Evolutionary conservation across 2,888 invertebrate genomes (phyloP).

Genomic region (Drosophila rellima): DNA sequence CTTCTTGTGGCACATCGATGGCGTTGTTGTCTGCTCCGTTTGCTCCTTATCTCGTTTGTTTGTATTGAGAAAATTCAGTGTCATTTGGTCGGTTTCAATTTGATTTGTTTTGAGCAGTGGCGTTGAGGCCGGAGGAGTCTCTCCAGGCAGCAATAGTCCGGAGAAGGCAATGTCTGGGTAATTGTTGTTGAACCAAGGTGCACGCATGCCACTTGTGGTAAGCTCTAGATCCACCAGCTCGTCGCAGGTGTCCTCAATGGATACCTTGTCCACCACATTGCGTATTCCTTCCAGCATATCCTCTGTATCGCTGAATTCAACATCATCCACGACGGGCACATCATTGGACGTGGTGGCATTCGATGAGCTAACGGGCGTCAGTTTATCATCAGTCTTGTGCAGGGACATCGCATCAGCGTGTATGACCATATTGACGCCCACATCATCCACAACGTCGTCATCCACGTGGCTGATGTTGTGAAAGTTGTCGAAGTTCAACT

Average conservation of each 20-base stretch:
- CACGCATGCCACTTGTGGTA: constrained; percentile 72
- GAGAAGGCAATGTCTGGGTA: constrained; percentile 76
- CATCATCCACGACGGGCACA: constrained; percentile 79
- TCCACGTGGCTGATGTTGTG: constrained; percentile 64
- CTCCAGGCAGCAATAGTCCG: constrained; percentile 66
- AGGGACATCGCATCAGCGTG: constrained; percentile 55
- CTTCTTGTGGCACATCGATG: constrained; percentile 39
- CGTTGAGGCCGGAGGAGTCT: constrained; percentile 54
- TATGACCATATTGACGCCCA: constrained; percentile 70
- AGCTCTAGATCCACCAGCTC: constrained; percentile 83
- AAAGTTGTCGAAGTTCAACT: constrained; percentile 83
- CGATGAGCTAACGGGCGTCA: constrained; percentile 38
- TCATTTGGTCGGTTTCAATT: constrained; percentile 43
- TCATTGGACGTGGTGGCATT: constrained; percentile 31
- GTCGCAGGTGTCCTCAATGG: constrained; percentile 85
- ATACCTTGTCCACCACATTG: constrained; percentile 89
- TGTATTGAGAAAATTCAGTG: constrained; percentile 53
- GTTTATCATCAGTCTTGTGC: constrained; percentile 52
- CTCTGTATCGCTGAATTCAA: constrained; percentile 94
- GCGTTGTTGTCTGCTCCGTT: constrained; percentile 11
- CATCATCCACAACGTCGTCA: constrained; percentile 57
- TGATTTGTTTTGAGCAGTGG: constrained; percentile 13
- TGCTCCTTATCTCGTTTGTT: constrained; percentile 9
- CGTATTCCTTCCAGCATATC: constrained; percentile 95
- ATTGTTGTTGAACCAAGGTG: constrained; percentile 80